Base-by-base conservation (phyloP, 2,797 vertebrate species). In the Echeneis naucrates region DNA sequence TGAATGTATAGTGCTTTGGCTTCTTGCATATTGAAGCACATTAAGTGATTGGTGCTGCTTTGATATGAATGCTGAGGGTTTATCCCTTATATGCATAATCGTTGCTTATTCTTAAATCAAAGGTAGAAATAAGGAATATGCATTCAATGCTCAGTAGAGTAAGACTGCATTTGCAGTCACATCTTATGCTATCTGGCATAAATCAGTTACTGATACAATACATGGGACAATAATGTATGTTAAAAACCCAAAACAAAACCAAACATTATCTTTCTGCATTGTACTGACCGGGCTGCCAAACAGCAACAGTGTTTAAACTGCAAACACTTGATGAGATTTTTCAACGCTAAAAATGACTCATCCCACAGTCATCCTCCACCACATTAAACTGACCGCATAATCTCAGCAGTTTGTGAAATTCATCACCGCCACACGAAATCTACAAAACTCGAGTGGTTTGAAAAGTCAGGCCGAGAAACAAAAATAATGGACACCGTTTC, bases 341-440 rank as follows among this genome's bases (percentile, higher is more conserved):
- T 51, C 26, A 3, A 37, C 71, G 58, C 61, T 8, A 16, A 60
- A 60, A 26, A n/a, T 75, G 68, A 82, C 5, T 80, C 77, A 78
- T 52, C 47, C 53, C 21, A 2, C 75, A 16, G 17, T 72, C 57
- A 24, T 63, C 47, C 45, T 53, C 62, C 37, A 35, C 63, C 42
- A 58, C 70, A 27, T 72, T 65, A 42, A 37, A 68, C 63, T 44
- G 40, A 32, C 21, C 52, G 42, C 55, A 26, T 42, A 44, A 57
- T 19, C 48, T 33, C 64, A 27, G 45, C 35, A 48, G 32, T 58
- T 26, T 56, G 45, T 40, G 53, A 76, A 63, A 58, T 45, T 8
- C 35, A 8, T 16, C 35, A 30, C 21, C 19, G 30, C 38, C 42
- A 47, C 30, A 45, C n/a, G n/a, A 48, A 26, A 61, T 52, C 37